phyloP scores from a whole-genome alignment of 2,797 vertebrate species.

The Dipus sagitta region DNA sequence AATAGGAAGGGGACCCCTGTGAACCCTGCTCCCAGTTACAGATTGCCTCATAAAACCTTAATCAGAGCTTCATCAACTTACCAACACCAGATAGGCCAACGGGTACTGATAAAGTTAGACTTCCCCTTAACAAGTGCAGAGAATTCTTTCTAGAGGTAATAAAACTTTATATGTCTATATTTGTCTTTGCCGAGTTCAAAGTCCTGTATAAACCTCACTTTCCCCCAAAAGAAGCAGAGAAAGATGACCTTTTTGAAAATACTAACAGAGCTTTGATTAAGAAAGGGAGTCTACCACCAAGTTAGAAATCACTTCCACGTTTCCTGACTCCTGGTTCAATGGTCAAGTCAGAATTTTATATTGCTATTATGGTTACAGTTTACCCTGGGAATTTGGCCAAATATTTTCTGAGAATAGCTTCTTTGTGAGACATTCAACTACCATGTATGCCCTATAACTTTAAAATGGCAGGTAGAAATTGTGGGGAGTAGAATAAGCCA shows the following conservation, averaged over 20 bases:
- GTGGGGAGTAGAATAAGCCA: background rate
- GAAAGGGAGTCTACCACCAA: background rate
- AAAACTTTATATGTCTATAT: conserved; percentile 70
- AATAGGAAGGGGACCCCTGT: conserved; percentile 70
- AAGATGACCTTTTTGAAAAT: conserved; percentile 57
- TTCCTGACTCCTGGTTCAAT: conserved; percentile 23
- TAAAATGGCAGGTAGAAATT: background rate
- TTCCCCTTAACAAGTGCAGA: conserved; percentile 25
- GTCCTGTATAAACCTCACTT: conserved; percentile 26
- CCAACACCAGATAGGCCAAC: conserved; percentile 47
- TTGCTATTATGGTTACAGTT: background rate
- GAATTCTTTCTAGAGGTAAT: conserved; percentile 57
- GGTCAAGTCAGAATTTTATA: conserved; percentile 45
- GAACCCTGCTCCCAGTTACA: conserved; percentile 72
- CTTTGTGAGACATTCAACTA: background rate
- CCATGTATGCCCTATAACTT: background rate
- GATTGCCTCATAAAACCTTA: conserved; percentile 78
- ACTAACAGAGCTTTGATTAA: conserved; percentile 23
- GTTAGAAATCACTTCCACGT: conserved; percentile 40
- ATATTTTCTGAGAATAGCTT: conserved; percentile 1
- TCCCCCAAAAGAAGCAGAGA: conserved; percentile 2
- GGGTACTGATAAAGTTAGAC: conserved; percentile 2
- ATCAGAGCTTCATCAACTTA: conserved; percentile 67
- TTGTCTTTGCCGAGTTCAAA: conserved; percentile 52
- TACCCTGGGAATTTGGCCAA: conserved; percentile 15